Evolutionary conservation across 92 coral and sea anemone genomes (phyloP), one percentile per base, ranked within the genome.

Genomic region (Galaxea fascicularis): DNA sequence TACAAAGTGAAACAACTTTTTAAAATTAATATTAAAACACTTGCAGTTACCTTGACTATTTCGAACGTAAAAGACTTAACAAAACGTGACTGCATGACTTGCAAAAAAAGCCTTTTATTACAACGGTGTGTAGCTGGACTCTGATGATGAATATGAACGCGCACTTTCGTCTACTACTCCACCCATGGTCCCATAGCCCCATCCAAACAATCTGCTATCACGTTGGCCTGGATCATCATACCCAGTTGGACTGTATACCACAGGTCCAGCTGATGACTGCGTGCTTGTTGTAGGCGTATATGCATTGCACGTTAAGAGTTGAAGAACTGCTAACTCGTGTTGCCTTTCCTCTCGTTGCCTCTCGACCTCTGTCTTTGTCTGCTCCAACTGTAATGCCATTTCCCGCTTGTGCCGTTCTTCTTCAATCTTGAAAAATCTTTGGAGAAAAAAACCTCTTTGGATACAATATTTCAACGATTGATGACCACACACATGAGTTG

Each of bases 91-190:
- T 76, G 65, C 4, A 8, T 53, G 59, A 13, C 59, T 52, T n/a
- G n/a, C n/a, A n/a, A n/a, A n/a, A n/a, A n/a, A n/a, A 75, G 66
- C 63, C 80, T 75, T 75, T 62, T 31, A 47, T 20, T 56, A 75
- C 80, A 75, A 75, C 63, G 80, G 58, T 54, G 67, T 49, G 31
- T 47, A 75, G 59, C 16, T 53, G 59, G 14, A 53, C 16, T 53
- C 59, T 53, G 16, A 53, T 53, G 59, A 8, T n/a, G 59, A 53
- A 53, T 53, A 53, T 53, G 59, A 53, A 53, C 59, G 59, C 59
- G 59, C 59, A 53, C 16, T 53, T 53, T 53, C 16, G 59, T 53
- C 59, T 53, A 13, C 59, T 53, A 53, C 59, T 53, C 24, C 59
- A 4, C 59, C 59, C 59, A 53, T 53, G 16, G 59, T 8, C 59